A percentile compares a stretch with the other conserved stretches of the same genome.
phyloP scores from a whole-genome alignment of 92 coral and sea anemone species.

The Phenganax subtilis region DNA sequence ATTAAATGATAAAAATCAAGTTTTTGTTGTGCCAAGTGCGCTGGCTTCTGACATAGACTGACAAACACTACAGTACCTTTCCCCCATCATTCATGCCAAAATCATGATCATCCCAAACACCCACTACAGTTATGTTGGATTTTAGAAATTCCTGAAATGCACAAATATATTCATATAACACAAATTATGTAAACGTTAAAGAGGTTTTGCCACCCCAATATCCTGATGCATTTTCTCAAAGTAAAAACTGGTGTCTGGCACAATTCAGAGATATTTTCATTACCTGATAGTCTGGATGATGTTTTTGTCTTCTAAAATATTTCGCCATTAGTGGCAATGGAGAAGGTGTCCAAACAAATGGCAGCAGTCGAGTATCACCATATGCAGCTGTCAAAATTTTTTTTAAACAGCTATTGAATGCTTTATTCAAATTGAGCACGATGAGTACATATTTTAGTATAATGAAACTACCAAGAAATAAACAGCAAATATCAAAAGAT shows the following conservation, averaged over 20 bases:
- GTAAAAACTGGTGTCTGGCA: not conserved
- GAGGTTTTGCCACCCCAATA: not conserved
- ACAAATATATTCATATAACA: not conserved
- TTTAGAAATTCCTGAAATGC: conserved; percentile 58
- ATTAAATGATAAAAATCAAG: not conserved
- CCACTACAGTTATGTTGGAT: conserved; percentile 65
- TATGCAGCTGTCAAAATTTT: conserved; percentile 66
- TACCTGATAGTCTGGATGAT: conserved; percentile 70
- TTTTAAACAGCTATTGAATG: too few species aligned
- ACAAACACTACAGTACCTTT: conserved; percentile 56
- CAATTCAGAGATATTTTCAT: not conserved
- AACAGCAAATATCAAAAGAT: too few species aligned
- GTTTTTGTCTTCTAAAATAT: conserved; percentile 60
- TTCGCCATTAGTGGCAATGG: conserved; percentile 73
- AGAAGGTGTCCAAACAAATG: conserved; percentile 81
- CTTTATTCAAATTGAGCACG: too few species aligned
- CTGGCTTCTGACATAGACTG: not conserved
- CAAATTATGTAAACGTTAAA: not conserved
- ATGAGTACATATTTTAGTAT: too few species aligned
- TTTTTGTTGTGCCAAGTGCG: not conserved
- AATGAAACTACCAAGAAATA: too few species aligned
- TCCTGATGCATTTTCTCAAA: not conserved
- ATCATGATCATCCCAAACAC: conserved; percentile 98
- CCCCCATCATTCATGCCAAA: conserved; percentile 93
- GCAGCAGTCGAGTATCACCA: conserved; percentile 70